These are phyloP conservation scores for Leptopilina drosophilae DNA, from an alignment of 2,888 invertebrate genomes.

Conservation along the genomic window DNA sequence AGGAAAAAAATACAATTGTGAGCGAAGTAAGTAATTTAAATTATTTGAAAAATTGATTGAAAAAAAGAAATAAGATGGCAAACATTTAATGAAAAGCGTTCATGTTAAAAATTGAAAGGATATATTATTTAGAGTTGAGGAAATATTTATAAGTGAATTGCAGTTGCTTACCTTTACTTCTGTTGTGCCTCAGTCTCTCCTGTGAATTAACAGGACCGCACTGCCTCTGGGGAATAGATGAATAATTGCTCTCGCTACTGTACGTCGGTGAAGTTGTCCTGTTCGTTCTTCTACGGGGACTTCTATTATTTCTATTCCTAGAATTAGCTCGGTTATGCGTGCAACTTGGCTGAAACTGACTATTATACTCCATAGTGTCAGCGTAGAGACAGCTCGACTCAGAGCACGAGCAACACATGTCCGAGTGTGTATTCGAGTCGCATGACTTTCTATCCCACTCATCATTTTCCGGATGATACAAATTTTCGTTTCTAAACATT, in stretches of 20 bases:
- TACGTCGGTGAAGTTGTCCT: conserved; percentile 72
- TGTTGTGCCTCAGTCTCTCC: conserved; percentile 73
- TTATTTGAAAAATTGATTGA: too few relatives aligned
- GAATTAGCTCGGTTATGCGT: conserved; percentile 66
- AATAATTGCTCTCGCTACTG: conserved; percentile 75
- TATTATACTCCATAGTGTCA: conserved; percentile 73
- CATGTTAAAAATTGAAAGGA: too few relatives aligned
- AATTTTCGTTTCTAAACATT: conserved; percentile 68
- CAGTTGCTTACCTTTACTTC: conserved; percentile 69
- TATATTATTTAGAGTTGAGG: too few relatives aligned
- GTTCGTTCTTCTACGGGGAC: conserved; percentile 71
- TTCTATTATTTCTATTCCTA: conserved; percentile 69
- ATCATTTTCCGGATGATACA: conserved; percentile 73
- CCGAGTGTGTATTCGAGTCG: conserved; percentile 75
- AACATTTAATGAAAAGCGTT: too few relatives aligned
- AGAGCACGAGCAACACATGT: conserved; percentile 74
- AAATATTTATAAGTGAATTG: background rate
- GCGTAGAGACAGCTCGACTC: conserved; percentile 75
- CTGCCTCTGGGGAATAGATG: conserved; percentile 73
- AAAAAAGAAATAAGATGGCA: too few relatives aligned
- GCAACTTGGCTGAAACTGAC: conserved; percentile 66
- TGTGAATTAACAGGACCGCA: conserved; percentile 72
- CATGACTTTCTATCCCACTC: conserved; percentile 76
- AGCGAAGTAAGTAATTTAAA: too few relatives aligned
- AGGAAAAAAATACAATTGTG: too few relatives aligned